Percentiles rank a stretch among this genome's conserved stretches.
phyloP scores from a whole-genome alignment of 2,888 invertebrate species.

The Oasisia sp. region DNA sequence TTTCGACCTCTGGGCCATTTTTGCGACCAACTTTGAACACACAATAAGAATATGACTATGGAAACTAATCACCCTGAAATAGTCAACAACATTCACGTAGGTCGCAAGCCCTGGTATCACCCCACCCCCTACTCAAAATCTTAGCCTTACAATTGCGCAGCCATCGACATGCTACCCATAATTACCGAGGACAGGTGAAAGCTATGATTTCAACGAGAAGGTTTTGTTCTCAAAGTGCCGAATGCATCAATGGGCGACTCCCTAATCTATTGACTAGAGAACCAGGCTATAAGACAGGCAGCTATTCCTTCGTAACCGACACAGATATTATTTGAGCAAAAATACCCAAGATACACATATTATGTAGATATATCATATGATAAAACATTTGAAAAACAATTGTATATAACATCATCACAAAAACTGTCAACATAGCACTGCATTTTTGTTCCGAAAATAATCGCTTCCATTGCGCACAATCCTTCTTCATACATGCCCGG shows the following conservation, averaged over 20 bases:
- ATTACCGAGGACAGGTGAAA: background rate
- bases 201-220: background rate
- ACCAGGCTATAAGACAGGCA: constrained; percentile 19
- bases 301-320: constrained; percentile 9
- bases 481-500: background rate
- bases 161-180: background rate
- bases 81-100: constrained; percentile 17
- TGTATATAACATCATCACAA: constrained; percentile 17
- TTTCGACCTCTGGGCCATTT: background rate
- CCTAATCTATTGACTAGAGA: constrained; percentile 39
- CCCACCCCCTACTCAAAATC: background rate
- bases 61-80: background rate
- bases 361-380: constrained; percentile 17
- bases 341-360: background rate
- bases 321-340: background rate
- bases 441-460: constrained; percentile 3
- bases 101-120: background rate
- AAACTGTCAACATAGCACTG: background rate
- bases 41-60: constrained; percentile 17
- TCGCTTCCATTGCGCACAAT: background rate
- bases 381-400: constrained; percentile 13
- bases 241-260: background rate
- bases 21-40: constrained; percentile 10
- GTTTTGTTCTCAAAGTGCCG: background rate
- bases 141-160: background rate